A percentile compares a stretch with the other conserved stretches of the same genome.
Evolutionary conservation across 2,888 invertebrate genomes (phyloP).

Genomic region (Callosobruchus maculatus): DNA sequence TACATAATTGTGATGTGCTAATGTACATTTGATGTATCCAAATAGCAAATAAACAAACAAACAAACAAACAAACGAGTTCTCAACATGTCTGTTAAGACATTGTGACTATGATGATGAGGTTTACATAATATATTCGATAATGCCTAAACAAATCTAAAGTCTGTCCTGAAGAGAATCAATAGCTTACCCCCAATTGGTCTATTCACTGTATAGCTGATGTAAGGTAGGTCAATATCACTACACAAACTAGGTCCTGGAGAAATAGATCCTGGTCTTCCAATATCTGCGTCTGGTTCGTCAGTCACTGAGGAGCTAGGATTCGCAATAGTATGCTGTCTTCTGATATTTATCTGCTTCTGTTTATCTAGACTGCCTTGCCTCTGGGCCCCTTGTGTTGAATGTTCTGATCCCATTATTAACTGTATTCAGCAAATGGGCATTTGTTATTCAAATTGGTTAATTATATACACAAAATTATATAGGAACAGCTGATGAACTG

Average conservation of each 20-base stretch:
- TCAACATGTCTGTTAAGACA: too few species aligned
- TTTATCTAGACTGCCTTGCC: slow-evolving; percentile 35
- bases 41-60: too few species aligned
- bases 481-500: too few species aligned
- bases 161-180: too few species aligned
- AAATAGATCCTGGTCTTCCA: slow-evolving; percentile 67
- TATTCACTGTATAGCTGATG: slow-evolving; percentile 84
- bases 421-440: not conserved
- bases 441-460: too few species aligned
- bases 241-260: slow-evolving; percentile 85
- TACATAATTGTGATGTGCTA: too few species aligned
- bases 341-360: slow-evolving; percentile 34
- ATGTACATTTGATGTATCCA: too few species aligned
- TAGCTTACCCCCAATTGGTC: slow-evolving; percentile 80
- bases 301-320: slow-evolving; percentile 38
- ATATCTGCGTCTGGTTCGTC: slow-evolving; percentile 35
- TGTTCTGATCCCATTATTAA: slow-evolving; percentile 47
- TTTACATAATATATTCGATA: too few species aligned
- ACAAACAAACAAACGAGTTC: too few species aligned
- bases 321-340: slow-evolving; percentile 48
- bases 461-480: too few species aligned
- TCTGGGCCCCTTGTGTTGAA: slow-evolving; percentile 35
- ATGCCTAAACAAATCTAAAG: too few species aligned
- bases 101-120: too few species aligned
- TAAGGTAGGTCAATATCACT: slow-evolving; percentile 87